Evolutionary conservation across 2,888 invertebrate species (phyloP).

Genomic region (Rugalucina vietnamica): DNA sequence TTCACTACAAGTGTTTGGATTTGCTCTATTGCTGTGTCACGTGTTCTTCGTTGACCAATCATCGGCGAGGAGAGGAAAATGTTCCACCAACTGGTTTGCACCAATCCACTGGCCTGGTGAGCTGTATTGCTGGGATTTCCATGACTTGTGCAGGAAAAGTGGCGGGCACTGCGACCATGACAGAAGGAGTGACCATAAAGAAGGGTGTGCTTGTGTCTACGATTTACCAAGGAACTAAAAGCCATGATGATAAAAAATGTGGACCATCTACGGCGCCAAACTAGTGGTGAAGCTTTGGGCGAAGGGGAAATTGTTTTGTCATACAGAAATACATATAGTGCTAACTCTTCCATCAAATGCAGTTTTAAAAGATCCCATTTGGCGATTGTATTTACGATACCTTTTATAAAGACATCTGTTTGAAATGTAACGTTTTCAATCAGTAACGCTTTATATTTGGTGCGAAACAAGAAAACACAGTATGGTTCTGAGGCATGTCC

Average conservation of each 20-base stretch:
- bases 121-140: slow-evolving; percentile 8
- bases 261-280: too few relatives aligned
- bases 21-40: neutral
- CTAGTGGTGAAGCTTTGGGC: too few relatives aligned
- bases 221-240: neutral
- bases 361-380: too few relatives aligned
- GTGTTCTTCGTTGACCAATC: slow-evolving; percentile 9
- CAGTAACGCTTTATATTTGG: too few relatives aligned
- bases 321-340: too few relatives aligned
- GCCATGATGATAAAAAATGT: neutral
- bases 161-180: slow-evolving; percentile 23
- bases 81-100: slow-evolving; percentile 28
- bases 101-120: neutral
- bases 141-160: slow-evolving; percentile 16
- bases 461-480: too few relatives aligned
- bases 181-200: slow-evolving; percentile 25
- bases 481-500: too few relatives aligned
- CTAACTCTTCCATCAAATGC: too few relatives aligned
- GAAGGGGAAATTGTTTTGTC: too few relatives aligned
- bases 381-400: too few relatives aligned
- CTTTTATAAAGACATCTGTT: too few relatives aligned
- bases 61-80: slow-evolving; percentile 19
- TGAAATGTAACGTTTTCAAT: too few relatives aligned
- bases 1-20: neutral
- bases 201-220: slow-evolving; percentile 24